Evolutionary conservation across 1,140 invertebrate species (phyloP), one percentile per base, ranked within the genome.

Genomic region (Archivesica marissinica): DNA sequence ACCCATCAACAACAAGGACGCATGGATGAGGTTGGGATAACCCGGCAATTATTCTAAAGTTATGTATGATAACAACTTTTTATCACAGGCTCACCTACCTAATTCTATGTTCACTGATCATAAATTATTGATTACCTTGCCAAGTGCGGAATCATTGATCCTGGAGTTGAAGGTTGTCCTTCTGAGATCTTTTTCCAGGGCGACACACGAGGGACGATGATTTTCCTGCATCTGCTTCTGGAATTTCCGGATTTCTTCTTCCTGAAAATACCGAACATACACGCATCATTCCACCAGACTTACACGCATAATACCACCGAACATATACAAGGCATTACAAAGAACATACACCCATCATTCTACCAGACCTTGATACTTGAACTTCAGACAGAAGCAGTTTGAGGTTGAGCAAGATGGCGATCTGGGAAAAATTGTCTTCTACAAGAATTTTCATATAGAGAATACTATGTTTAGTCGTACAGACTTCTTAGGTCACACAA

Each of bases 161-260:
- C 78, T 78, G 59, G 76, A 72, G 76, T 79, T 89, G 6, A 75
- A 61, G 68, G 85, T 79, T 75, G 91, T 68, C 66, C 91, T 92
- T 56, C 94, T 89, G 83, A 93, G 86, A 85, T 94, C 93, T 56
- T 94, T 91, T 89, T 94, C 95, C 54, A 93, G 90, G 54, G 88
- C 88, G 28, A 94, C 94, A 92, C 94, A 93, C n/a, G 95, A 94
- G 41, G 94, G 93, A 47, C 94, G 90, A 33, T 94, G 91, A 38
- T 90, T 92, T 44, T 91, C 79, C 59, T 87, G 82, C 85, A 54
- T 89, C 75, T 38, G 88, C 84, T 77, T 76, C 61, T 39, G 80
- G 66, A 80, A 90, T 85, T 47, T 70, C 28, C 81, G 44, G 72
- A 47, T 87, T 38, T 94, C 93, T 77, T 93, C 91, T 79, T 94